Percentiles rank a stretch among this genome's conserved stretches.
Conservation (phyloP, 2,113 vertebrate genomes). For the Zingel zingel region DNA sequence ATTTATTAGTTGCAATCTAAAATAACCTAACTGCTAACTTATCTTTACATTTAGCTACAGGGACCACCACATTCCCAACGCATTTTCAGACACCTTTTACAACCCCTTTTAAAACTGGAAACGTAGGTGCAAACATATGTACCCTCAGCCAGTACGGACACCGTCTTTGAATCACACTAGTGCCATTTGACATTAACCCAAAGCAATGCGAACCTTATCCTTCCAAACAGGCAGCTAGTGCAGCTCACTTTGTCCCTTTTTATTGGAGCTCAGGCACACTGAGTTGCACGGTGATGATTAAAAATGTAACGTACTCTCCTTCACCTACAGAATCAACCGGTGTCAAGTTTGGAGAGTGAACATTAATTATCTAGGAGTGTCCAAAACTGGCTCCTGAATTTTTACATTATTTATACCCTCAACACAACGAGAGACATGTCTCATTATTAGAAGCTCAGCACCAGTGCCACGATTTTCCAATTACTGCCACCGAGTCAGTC, state of each 20-base stretch:
- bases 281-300: conserved; percentile 68
- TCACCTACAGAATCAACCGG: conserved; percentile 83
- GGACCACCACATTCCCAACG: neutral
- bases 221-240: conserved; percentile 33
- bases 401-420: conserved; percentile 82
- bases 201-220: conserved; percentile 13
- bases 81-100: conserved; percentile 18
- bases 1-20: neutral
- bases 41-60: neutral
- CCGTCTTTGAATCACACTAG: conserved; percentile 19
- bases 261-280: conserved; percentile 34
- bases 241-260: conserved; percentile 47
- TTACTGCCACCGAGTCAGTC: conserved; percentile 66
- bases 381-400: conserved; percentile 75
- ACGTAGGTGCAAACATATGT: neutral
- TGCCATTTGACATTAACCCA: conserved; percentile 11
- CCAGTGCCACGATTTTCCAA: conserved; percentile 63
- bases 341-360: conserved; percentile 82
- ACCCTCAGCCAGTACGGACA: conserved; percentile 14
- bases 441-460: conserved; percentile 72
- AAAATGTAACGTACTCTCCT: conserved; percentile 78
- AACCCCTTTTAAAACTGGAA: conserved; percentile 11
- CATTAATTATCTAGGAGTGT: conserved; percentile 85
- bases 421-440: conserved; percentile 73
- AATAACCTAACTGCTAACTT: neutral